Base-by-base conservation (phyloP, 2,797 vertebrate genomes). In the Peromyscus aztecus region DNA sequence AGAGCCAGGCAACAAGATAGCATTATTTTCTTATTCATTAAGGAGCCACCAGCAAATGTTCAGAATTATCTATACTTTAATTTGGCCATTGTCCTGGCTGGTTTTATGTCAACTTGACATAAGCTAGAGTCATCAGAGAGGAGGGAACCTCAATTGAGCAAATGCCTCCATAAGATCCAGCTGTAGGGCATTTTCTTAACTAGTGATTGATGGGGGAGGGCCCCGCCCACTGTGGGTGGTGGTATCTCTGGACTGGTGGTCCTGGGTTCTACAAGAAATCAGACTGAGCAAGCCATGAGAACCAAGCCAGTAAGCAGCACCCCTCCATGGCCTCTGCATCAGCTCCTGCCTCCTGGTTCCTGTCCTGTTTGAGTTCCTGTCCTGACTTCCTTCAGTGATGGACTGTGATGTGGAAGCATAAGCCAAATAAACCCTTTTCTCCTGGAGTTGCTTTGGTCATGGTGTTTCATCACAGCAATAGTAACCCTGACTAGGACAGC, bases 21-120 rank as follows among this genome's bases (percentile, higher is more conserved):
- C 81, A 97, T 98, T 96, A 96, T 96, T 98, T 96, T 97, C 98
- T 96, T 95, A 63, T 96, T 98, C 98, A 98, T 98, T 98, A 97
- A 92, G 94, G 86, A 98, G 89, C 69, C 95, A 92, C 95, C 97
- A 97, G 59, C 92, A 95, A 97, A 96, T 93, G 96, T 23, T 27
- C 85, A 65, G 97, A 94, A 71, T 61, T 76, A 0, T n/a, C 37
- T 94, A 75, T 40, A 5, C 82, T 97, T 97, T 67, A 84, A 90
- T 3, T 55, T 0, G 21, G 92, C 81, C 19, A 23, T n/a, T 86
- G 63, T 52, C 0, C 43, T 52, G 46, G 63, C 63, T 86, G 24
- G 63, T 27, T 52, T 69, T n/a, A 69, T n/a, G 83, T 69, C 83
- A 69, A 23, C 3, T 69, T 86, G 83, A 49, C 63, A 52, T 4